Evolutionary conservation across 1,140 invertebrate genomes (phyloP), one percentile per base, ranked within the genome.

Genomic region (Eupeodes corollae): DNA sequence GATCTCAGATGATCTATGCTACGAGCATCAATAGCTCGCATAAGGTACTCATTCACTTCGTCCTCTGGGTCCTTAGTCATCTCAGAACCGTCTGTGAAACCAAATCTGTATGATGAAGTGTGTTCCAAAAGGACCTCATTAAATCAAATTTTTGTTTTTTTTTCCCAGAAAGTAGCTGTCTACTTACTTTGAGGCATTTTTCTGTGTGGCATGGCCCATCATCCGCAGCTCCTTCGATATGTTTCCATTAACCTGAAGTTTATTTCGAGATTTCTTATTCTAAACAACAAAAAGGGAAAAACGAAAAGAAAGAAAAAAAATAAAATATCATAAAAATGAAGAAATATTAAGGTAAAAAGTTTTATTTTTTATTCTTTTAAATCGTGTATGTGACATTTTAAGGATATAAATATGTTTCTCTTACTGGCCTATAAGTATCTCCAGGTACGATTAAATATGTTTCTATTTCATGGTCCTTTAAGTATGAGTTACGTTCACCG

Each of bases 11-110:
- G 77, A 69, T 96, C 90, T 42, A 93, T 91, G 60, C 88, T 91
- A n/a, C 91, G 76, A 1, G 91, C 91, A 69, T 95, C 91, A 49
- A 96, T 96, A 1, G 91, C 91, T 42, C 86, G 79, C 74, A 89
- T 88, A 32, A 96, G 73, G 68, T 96, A 96, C 52, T 95, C 91
- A 63, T 94, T 93, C 1, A 95, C 90, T 71, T 94, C 91, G 50
- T 92, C 89, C 52, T 91, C 86, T 0, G 86, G 84, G 62, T 88
- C 80, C 63, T 85, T 85, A 37, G 75, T 70, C n/a, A 59, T 57
- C 33, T 80, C 74, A 18, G 73, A 71, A 31, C 63, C 64, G 46
- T 73, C 73, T 2, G 76, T 76, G 52, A 84, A 79, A 2, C 83
- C 83, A 41, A 86, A 69, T 59, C 84, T 85, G 55, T 2, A 50